Conservation (phyloP, 2,113 vertebrate species). For the Nothoprocta perdicaria region DNA sequence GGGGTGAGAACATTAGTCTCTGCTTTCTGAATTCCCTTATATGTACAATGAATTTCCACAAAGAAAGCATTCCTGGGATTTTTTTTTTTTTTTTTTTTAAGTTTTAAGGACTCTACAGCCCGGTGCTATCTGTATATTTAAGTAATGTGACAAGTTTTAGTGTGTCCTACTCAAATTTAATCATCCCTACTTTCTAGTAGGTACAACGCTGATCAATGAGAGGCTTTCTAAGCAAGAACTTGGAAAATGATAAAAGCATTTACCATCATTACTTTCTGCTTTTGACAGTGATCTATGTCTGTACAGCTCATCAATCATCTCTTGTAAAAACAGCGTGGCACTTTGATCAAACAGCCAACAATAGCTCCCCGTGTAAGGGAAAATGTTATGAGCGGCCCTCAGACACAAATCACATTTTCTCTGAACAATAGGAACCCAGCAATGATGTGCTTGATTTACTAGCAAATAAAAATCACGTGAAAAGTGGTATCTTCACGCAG, state of each 20-base stretch:
- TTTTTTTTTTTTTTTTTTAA: not conserved
- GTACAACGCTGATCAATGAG: conserved; percentile 69
- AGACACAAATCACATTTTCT: conserved; percentile 73
- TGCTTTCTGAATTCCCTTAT: conserved; percentile 18
- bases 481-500: conserved; percentile 68
- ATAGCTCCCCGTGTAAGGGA: conserved; percentile 67
- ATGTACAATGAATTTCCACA: conserved; percentile 41
- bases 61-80: not conserved
- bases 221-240: conserved; percentile 72
- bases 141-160: conserved; percentile 65
- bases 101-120: conserved; percentile 15
- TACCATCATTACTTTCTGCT: conserved; percentile 64
- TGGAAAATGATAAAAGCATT: conserved; percentile 78
- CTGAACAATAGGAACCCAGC: conserved; percentile 70
- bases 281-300: conserved; percentile 74
- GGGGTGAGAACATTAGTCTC: conserved; percentile 13
- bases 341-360: conserved; percentile 75
- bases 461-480: conserved; percentile 73
- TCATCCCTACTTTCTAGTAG: conserved; percentile 60
- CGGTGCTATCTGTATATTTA: conserved; percentile 59
- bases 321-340: conserved; percentile 72
- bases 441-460: conserved; percentile 79
- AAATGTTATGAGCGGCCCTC: conserved; percentile 70
- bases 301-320: conserved; percentile 77
- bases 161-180: conserved; percentile 67